Percentiles rank a stretch among this genome's conserved stretches.
Evolutionary conservation across 2,888 invertebrate species (phyloP).

Genomic region (Drosophila mimica): DNA sequence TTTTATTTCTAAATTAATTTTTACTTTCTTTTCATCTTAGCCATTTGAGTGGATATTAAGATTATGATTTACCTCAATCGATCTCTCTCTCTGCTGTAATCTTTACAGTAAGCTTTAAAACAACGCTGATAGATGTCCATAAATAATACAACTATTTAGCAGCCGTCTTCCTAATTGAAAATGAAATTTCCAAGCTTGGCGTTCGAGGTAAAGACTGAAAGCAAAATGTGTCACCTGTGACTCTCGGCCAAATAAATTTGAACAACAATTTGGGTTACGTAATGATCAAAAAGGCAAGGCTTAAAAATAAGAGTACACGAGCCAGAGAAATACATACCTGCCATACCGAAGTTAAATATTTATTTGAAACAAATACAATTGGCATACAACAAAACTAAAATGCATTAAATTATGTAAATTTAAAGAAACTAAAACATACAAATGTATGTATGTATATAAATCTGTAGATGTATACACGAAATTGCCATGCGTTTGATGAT

Average conservation of each 20-base stretch:
- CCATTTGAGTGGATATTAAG: neutral
- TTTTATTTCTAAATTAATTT: neutral
- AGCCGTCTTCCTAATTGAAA: slow-evolving; percentile 48
- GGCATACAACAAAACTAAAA: slow-evolving; percentile 46
- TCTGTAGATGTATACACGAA: slow-evolving; percentile 5
- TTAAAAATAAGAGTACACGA: slow-evolving; percentile 30
- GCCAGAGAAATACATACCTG: slow-evolving; percentile 18
- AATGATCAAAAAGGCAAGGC: slow-evolving; percentile 30
- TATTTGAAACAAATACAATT: slow-evolving; percentile 46
- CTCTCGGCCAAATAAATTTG: slow-evolving; percentile 57
- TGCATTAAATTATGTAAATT: slow-evolving; percentile 74
- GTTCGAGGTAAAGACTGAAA: slow-evolving; percentile 25
- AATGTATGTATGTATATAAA: neutral
- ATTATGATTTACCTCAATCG: neutral
- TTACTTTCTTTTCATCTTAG: neutral
- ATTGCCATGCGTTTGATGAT: slow-evolving; percentile 32
- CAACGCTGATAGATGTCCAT: slow-evolving; percentile 15
- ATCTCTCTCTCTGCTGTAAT: slow-evolving; percentile 8
- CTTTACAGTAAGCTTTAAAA: slow-evolving; percentile 4
- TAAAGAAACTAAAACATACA: slow-evolving; percentile 4
- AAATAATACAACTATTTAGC: slow-evolving; percentile 26
- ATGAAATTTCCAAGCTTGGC: slow-evolving; percentile 32
- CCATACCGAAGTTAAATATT: slow-evolving; percentile 42
- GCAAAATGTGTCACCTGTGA: slow-evolving; percentile 54
- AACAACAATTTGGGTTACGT: slow-evolving; percentile 60